Percentiles rank a stretch among this genome's conserved stretches.
phyloP scores from a whole-genome alignment of 1,140 invertebrate genomes.

The Hesperophylax magnus region DNA sequence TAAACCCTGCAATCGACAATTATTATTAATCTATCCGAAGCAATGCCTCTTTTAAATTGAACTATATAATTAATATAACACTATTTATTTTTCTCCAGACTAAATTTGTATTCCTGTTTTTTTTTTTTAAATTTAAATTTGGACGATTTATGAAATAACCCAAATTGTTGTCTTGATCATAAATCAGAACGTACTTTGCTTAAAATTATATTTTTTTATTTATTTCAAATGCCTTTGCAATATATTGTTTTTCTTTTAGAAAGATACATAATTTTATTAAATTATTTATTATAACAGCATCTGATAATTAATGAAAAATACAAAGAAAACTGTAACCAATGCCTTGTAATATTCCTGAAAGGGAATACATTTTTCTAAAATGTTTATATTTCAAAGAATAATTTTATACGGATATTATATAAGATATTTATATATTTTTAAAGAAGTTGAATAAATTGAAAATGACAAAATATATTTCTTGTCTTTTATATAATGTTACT shows the following conservation, averaged over 20 bases:
- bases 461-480: slow-evolving; percentile 31
- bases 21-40: not conserved
- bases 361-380: slow-evolving; percentile 11
- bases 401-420: slow-evolving; percentile 56
- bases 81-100: not conserved
- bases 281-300: not conserved
- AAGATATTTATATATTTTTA: slow-evolving; percentile 48
- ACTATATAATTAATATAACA: not conserved
- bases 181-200: not conserved
- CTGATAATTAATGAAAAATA: not conserved
- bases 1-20: not conserved
- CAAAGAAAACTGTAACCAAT: slow-evolving; percentile 34
- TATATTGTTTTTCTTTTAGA: not conserved
- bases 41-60: not conserved
- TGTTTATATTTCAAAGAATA: slow-evolving; percentile 46
- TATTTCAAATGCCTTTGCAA: slow-evolving; percentile 1
- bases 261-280: slow-evolving; percentile 17
- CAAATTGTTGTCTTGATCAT: not conserved
- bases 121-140: not conserved
- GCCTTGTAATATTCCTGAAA: slow-evolving; percentile 21
- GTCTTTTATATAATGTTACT: slow-evolving; percentile 10
- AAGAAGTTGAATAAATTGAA: slow-evolving; percentile 44
- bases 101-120: not conserved
- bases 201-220: not conserved
- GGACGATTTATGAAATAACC: not conserved